Conservation (phyloP, 2,888 invertebrate species). For the Philonicus albiceps region DNA sequence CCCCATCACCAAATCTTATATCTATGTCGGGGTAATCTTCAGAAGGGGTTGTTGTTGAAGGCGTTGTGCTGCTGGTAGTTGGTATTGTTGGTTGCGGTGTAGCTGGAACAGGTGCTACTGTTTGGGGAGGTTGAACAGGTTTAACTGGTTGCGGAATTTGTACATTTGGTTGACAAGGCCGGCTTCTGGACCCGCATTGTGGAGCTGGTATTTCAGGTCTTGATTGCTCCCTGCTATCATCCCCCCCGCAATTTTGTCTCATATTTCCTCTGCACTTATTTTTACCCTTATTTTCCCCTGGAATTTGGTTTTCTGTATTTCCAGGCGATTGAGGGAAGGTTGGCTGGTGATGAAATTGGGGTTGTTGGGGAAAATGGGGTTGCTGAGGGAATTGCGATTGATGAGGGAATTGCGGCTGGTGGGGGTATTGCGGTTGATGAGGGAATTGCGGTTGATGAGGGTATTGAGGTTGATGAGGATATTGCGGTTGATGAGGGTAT, state of each 20-base stretch:
- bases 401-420: neutral
- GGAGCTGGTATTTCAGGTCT: neutral
- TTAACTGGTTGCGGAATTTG: neutral
- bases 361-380: neutral
- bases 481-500: neutral
- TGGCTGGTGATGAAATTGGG: neutral
- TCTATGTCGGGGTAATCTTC: slow-evolving; percentile 7
- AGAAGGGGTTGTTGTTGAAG: neutral
- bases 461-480: neutral
- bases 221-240: neutral
- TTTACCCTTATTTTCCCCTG: neutral
- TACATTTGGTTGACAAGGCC: neutral
- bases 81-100: neutral
- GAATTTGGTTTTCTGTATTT: slow-evolving; percentile 1
- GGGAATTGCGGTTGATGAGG: neutral
- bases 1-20: neutral
- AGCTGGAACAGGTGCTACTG: neutral
- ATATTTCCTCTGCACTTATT: neutral
- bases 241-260: neutral
- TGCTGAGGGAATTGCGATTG: neutral
- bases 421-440: neutral
- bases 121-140: neutral
- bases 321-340: neutral
- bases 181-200: neutral
- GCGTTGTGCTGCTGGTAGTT: neutral